Evolutionary conservation across 2,113 vertebrate genomes (phyloP), one percentile per base, ranked within the genome.

Genomic region (Hippoglossus stenolepis): DNA sequence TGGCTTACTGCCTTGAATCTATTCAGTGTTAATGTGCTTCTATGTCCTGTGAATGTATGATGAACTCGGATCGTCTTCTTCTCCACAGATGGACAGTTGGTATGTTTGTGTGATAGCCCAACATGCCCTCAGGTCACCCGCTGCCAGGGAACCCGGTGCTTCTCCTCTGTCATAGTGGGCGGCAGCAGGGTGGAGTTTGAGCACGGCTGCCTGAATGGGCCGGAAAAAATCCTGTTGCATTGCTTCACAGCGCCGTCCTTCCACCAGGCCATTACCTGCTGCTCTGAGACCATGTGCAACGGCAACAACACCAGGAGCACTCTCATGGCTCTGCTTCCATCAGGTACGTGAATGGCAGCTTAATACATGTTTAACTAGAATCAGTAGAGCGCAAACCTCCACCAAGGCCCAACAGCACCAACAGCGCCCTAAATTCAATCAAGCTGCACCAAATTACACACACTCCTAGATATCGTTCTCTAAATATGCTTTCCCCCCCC

Each of bases 101-200:
- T 82, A 77, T 95, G 94, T 78, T 49, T 92, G 75, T 95, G 94
- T 69, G 87, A 93, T 40, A 90, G 90, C 68, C 61, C 76, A 0
- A 90, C 84, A 77, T 95, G 93, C 81, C 90, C 74, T 28, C 75
- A 80, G 85, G 84, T 71, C 56, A 71, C 79, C 18, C 85, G 85
- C 86, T 95, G 94, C 53, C 90, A 80, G 1, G 94, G 94, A 3
- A 84, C 89, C 17, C 90, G 85, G 26, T 95, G 94, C 86, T 95
- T 92, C 86, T 92, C 94, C 70, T 95, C 93, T 0, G 90, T 95
- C 63, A 93, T 87, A 35, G 65, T 93, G 24, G 82, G 70, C 20
- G 79, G 82, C 47, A 68, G 67, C 1, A 77, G 51, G 66, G 70
- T 71, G 26, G 77, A 71, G 45, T 91, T 95, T 28, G 87, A 89